Base-by-base conservation (phyloP, 2,888 invertebrate species). In the Hirtodrosophila trivittata region DNA sequence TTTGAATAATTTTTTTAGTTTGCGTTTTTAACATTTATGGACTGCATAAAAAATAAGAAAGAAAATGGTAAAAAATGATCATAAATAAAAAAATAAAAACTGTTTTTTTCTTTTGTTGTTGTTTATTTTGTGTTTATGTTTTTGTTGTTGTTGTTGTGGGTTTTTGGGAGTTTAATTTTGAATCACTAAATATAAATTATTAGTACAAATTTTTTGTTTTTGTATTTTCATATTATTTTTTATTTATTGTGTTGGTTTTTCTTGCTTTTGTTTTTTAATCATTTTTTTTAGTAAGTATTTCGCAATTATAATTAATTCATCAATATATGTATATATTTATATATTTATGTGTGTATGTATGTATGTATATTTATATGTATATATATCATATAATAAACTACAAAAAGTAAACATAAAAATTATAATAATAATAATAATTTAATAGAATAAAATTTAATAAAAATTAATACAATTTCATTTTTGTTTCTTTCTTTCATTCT, bases 401-500 rank as follows among this genome's bases (percentile, higher is more conserved):
- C 43, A 76, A 77, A 74, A 83, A 80, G 77, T 75, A 63, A 70
- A 75, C 62, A 76, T 77, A 68, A 47, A 69, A 67, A 67, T 72
- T 67, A 73, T 70, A 82, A 82, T 76, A 82, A 77, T 77, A 80
- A 85, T 57, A 85, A 82, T 85, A 85, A 83, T 85, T 82, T 83
- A 85, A 85, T 82, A 82, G 69, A 83, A 77, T 75, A 82, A 76
- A 81, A 57, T 66, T 71, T 66, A 68, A 75, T 68, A 75, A 72
- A 82, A 85, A 82, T 82, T 82, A 82, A 82, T 85, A 85, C 83
- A 83, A 83, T 83, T 82, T 80, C 63, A 63, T 74, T 72, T 83
- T 76, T 38, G 47, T 43, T 50, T 55, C 41, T 51, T 56, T 68
- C 12, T 60, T 56, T 57, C 46, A 55, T 62, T 57, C 21, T 45